Evolutionary conservation across 2,888 invertebrate genomes (phyloP).

Genomic region (Carcina quercana): DNA sequence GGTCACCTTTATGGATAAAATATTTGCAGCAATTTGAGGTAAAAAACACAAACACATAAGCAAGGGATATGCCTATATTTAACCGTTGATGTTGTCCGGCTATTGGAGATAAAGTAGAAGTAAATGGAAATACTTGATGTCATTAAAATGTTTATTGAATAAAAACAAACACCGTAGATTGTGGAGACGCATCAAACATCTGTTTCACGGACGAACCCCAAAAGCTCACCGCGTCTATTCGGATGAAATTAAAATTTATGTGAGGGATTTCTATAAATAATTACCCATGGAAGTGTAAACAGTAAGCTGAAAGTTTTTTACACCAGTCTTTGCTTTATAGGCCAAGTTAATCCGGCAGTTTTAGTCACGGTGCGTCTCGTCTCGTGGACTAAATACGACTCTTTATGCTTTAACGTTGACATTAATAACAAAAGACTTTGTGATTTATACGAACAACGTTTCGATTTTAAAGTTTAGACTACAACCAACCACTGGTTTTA

Average conservation of each 20-base stretch:
- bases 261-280: conserved; percentile 60
- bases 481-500: too few relatives aligned
- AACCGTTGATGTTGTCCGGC: too few relatives aligned
- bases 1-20: too few relatives aligned
- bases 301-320: conserved; percentile 56
- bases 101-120: too few relatives aligned
- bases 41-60: too few relatives aligned
- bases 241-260: conserved; percentile 53
- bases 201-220: too few relatives aligned
- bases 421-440: conserved; percentile 64
- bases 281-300: conserved; percentile 59
- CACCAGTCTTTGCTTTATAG: conserved; percentile 48
- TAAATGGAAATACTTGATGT: too few relatives aligned
- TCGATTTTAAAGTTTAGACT: conserved; percentile 12
- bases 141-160: too few relatives aligned
- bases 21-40: too few relatives aligned
- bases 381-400: conserved; percentile 65
- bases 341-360: conserved; percentile 43
- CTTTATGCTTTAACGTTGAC: conserved; percentile 63
- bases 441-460: conserved; percentile 47
- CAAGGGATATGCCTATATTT: too few relatives aligned
- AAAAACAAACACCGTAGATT: too few relatives aligned
- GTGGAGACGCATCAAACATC: too few relatives aligned
- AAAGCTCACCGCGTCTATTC: conserved; percentile 20
- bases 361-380: conserved; percentile 30